Evolutionary conservation across 2,888 invertebrate genomes (phyloP).

Genomic region (Pelosia muscerda): DNA sequence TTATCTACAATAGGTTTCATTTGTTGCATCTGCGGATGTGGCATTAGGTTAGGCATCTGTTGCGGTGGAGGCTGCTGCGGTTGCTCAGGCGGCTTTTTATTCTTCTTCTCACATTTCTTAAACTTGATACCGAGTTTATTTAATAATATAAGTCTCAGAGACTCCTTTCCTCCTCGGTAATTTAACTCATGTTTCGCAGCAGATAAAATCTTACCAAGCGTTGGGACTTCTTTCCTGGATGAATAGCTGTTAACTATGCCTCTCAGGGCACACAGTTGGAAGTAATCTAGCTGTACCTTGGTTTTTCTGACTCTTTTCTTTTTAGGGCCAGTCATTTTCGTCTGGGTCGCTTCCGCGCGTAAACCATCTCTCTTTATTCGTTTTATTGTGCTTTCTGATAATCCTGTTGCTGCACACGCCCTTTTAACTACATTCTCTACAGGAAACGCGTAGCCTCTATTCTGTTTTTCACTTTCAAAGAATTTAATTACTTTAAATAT

Average conservation of each 20-base stretch:
- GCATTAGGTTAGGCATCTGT: conserved; percentile 40
- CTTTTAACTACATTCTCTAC: conserved; percentile 82
- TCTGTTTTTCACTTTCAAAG: conserved; percentile 83
- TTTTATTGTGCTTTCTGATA: conserved; percentile 81
- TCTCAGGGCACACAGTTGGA: conserved; percentile 77
- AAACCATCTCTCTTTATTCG: conserved; percentile 79
- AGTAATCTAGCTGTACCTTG: conserved; percentile 80
- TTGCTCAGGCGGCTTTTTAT: conserved; percentile 75
- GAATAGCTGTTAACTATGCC: conserved; percentile 80
- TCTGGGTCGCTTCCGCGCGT: conserved; percentile 78
- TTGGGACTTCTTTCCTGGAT: conserved; percentile 78
- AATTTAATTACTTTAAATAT: conserved; percentile 82
- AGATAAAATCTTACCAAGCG: conserved; percentile 77
- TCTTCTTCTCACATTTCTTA: conserved; percentile 83
- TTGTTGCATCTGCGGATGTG: conserved; percentile 61
- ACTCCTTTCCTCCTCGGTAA: conserved; percentile 79
- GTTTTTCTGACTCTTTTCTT: conserved; percentile 81
- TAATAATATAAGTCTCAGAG: conserved; percentile 76
- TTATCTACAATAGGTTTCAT: conserved; percentile 41
- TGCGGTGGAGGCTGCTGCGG: conserved; percentile 49
- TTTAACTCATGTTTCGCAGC: conserved; percentile 79
- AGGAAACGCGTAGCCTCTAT: conserved; percentile 79
- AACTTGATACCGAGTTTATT: conserved; percentile 83
- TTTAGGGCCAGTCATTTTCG: conserved; percentile 80
- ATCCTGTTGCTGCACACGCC: conserved; percentile 79